Percentiles rank a stretch among this genome's conserved stretches.
Evolutionary conservation across 2,113 vertebrate genomes (phyloP).

Genomic region (Candoia aspera): DNA sequence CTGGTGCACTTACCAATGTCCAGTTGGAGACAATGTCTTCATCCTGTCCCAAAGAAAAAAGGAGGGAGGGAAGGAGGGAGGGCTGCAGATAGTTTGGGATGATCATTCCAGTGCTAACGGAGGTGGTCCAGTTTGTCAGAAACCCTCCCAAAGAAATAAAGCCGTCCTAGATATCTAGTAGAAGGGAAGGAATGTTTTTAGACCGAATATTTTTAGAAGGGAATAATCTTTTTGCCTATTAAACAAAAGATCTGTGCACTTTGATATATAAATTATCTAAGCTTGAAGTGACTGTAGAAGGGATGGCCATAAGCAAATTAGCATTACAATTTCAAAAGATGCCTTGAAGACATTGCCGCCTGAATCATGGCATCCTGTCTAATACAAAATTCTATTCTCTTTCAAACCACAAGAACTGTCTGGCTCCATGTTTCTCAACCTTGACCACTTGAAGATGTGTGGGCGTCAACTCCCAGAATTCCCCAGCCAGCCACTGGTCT

Average conservation of each 20-base stretch:
- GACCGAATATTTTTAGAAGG: neutral
- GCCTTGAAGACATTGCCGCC: neutral
- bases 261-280: conserved; percentile 26
- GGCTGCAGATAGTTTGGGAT: neutral
- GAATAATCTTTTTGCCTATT: neutral
- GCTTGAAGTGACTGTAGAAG: conserved; percentile 8
- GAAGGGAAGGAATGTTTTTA: neutral
- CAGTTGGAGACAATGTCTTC: neutral
- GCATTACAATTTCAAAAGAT: conserved; percentile 11
- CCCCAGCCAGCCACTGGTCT: too few relatives aligned
- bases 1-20: neutral
- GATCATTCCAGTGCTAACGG: neutral
- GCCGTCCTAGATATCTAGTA: neutral
- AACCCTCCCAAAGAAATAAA: neutral
- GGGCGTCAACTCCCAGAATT: too few relatives aligned
- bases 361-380: conserved; percentile 1
- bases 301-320: conserved; percentile 14
- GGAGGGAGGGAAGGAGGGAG: neutral
- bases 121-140: neutral
- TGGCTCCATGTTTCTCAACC: neutral
- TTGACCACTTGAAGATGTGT: too few relatives aligned
- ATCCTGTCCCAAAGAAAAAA: neutral
- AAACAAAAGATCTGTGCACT: conserved; percentile 8
- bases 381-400: conserved; percentile 13
- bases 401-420: conserved; percentile 3